Percentiles rank a stretch among this genome's conserved stretches.
Evolutionary conservation across 2,113 vertebrate species (phyloP).

Genomic region (Cryptoleucopteryx plumbea): DNA sequence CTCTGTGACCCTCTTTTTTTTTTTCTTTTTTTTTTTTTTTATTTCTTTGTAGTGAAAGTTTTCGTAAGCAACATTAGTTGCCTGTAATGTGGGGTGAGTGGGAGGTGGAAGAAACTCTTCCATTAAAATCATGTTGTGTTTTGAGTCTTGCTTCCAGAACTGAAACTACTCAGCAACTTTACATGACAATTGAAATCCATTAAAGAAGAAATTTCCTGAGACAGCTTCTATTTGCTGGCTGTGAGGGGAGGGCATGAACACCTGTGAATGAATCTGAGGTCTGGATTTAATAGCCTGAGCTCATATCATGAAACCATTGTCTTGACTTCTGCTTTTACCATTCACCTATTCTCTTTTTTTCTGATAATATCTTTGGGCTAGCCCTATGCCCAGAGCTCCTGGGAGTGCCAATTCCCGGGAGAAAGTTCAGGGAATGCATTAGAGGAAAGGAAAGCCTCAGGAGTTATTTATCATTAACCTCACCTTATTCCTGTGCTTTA

Average conservation of each 20-base stretch:
- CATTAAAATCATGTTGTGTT: not conserved
- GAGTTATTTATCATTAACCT: not conserved
- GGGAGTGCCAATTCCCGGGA: not conserved
- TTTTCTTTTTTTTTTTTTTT: not conserved
- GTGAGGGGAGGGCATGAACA: not conserved
- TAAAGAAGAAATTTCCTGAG: not conserved
- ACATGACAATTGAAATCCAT: not conserved
- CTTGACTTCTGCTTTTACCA: not conserved
- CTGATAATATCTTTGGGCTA: not conserved
- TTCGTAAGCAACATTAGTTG: not conserved
- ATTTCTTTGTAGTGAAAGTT: slow-evolving; percentile 6
- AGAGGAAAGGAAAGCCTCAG: not conserved
- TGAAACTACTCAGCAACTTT: not conserved
- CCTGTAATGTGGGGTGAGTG: not conserved
- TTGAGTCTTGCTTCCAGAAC: not conserved
- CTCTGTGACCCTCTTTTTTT: not conserved
- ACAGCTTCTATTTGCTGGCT: not conserved
- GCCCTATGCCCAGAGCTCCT: not conserved
- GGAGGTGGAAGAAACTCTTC: not conserved
- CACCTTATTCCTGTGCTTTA: not conserved
- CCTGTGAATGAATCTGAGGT: not conserved
- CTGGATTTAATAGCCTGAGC: not conserved
- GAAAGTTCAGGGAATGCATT: not conserved
- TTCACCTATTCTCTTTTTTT: not conserved
- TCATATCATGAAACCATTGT: not conserved